Base-by-base conservation (phyloP, 2,113 vertebrate genomes). In the Ivindomyrus marchei region DNA sequence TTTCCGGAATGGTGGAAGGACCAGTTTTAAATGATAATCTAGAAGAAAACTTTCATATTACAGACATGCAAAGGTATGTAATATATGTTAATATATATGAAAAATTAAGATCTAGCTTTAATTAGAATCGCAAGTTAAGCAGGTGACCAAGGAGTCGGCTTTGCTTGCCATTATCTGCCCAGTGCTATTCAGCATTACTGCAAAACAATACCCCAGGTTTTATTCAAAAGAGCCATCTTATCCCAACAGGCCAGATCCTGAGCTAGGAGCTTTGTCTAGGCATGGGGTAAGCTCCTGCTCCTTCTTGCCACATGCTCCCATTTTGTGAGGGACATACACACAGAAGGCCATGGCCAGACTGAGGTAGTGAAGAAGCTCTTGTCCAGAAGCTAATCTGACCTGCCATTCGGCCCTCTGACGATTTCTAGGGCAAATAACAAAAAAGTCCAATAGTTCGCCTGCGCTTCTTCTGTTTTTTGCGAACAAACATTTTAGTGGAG, bases 201-300 rank as follows among this genome's bases (percentile, higher is more conserved):
- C 74, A 80, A 77, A 80, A 42, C 36, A 80, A 80, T 80, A 80
- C 31, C 85, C 50, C 27, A n/a, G 49, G 13, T 87, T 53, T 87
- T 27, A 87, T 87, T 49, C 47, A 49, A 53, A 53, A 36, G 50
- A 53, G 85, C 50, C 50, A 10, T 53, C 46, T 87, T 47, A 52
- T 87, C 49, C 49, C 42, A 8, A 56, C 27, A 53, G 24, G 27
- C 49, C 27, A 21, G 21, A 46, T 85, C 45, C 27, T 53, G 85
- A 94, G 90, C 3, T 49, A 70, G 90, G 91, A 94, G 93, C 94
- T 95, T 94, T 93, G 92, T 93, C 66, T 90, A 85, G 89, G 74
- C 90, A 80, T 80, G 74, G 87, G 89, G 87, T 87, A 89, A 90
- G 77, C 91, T 90, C 53, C 50, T 66, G 77, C 90, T 90, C 46